Conservation (phyloP, 2,888 invertebrate species). For the Netelia melanura region DNA sequence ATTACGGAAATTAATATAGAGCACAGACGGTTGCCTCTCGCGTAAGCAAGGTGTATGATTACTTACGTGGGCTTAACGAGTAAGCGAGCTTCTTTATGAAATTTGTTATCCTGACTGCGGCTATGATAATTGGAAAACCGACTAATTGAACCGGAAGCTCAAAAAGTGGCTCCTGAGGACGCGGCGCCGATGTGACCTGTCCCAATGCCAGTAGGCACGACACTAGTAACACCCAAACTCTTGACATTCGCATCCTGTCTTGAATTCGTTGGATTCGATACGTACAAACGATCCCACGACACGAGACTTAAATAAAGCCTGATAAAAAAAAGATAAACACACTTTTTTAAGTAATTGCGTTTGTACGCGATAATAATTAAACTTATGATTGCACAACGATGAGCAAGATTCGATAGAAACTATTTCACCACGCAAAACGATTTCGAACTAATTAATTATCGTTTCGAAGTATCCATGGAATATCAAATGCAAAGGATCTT, state of each 20-base stretch:
- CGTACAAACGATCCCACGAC: constrained; percentile 10
- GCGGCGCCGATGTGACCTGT: constrained; percentile 78
- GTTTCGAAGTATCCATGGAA: not conserved
- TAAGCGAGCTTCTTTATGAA: constrained; percentile 94
- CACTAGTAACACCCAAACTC: constrained; percentile 75
- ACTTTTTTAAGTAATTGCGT: no score
- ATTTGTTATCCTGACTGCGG: constrained; percentile 92
- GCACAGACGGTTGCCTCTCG: not conserved
- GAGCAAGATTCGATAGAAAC: no score
- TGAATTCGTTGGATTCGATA: not conserved
- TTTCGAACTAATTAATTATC: not conserved
- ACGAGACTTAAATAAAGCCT: not conserved
- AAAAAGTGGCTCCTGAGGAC: constrained; percentile 87
- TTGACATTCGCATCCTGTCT: constrained; percentile 78
- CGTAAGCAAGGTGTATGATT: not conserved
- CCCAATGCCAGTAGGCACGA: constrained; percentile 77
- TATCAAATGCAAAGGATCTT: not conserved
- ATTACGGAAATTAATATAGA: constrained; percentile 21
- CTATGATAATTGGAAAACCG: constrained; percentile 93
- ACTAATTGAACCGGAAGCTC: constrained; percentile 94
- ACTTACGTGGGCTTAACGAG: constrained; percentile 93
- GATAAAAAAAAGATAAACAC: no score
- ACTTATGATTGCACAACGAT: no score
- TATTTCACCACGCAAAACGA: not conserved
- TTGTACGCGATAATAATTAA: no score